phyloP scores from a whole-genome alignment of 2,113 vertebrate species.

The cattle (Bos taurus) region DNA sequence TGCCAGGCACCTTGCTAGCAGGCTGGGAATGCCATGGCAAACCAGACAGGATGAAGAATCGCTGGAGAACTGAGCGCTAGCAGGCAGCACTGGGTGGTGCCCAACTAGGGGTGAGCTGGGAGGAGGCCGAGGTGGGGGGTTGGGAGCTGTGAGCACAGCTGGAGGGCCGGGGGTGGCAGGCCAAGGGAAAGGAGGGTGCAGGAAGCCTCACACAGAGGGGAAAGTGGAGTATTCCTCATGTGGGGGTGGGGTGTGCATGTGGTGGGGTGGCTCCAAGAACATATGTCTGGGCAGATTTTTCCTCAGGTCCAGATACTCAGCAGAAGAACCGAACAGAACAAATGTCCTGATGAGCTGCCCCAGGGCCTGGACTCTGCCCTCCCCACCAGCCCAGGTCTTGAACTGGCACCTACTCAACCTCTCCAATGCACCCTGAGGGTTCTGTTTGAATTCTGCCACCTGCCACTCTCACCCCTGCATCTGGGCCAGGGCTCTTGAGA shows the following conservation, averaged over 20 bases:
- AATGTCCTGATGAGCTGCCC: background rate
- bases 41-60: background rate
- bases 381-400: background rate
- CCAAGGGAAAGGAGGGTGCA: background rate
- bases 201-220: background rate
- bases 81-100: too few relatives aligned
- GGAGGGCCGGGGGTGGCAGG: background rate
- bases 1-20: background rate
- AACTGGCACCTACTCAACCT: background rate
- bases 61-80: background rate
- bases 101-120: accelerated
- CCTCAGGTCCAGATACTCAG: background rate
- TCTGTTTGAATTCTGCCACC: background rate
- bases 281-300: background rate
- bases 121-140: accelerated
- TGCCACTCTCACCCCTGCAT: background rate
- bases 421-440: background rate
- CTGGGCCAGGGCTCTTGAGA: background rate
- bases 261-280: background rate
- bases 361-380: background rate
- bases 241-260: background rate
- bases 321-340: background rate
- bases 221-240: background rate
- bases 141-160: background rate
- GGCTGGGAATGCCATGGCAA: background rate